A percentile compares a stretch with the other conserved stretches of the same genome.
These are phyloP conservation scores for Deladenus siricidicola DNA, from an alignment of 2,888 invertebrate species.

Conservation along the genomic window DNA sequence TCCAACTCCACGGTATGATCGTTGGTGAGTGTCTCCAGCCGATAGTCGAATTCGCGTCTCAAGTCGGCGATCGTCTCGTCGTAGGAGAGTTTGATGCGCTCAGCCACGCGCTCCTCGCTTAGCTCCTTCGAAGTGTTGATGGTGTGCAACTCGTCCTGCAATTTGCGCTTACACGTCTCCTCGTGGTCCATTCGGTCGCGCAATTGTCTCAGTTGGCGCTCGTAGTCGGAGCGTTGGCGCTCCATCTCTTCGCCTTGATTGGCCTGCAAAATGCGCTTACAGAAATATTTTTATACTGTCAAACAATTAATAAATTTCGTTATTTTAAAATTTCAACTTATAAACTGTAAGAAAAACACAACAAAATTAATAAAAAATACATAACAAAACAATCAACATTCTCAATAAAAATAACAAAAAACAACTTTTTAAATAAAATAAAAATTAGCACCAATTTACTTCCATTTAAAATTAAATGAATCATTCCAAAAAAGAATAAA, in stretches of 20 bases:
- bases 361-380: too few relatives aligned
- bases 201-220: conserved; percentile 37
- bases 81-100: conserved; percentile 35
- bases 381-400: too few relatives aligned
- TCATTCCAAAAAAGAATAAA: too few relatives aligned
- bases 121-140: conserved; percentile 4
- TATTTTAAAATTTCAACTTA: too few relatives aligned
- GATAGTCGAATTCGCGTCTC: conserved; percentile 33
- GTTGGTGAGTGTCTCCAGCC: conserved; percentile 31
- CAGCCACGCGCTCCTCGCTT: conserved; percentile 32
- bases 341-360: too few relatives aligned
- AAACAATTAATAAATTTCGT: too few relatives aligned
- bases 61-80: conserved; percentile 40
- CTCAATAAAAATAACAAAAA: too few relatives aligned
- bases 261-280: conserved; percentile 18
- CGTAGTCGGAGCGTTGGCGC: conserved; percentile 36
- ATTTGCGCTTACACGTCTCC: conserved; percentile 30
- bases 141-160: conserved; percentile 40
- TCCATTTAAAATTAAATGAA: too few relatives aligned
- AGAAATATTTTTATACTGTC: too few relatives aligned
- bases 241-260: conserved; percentile 38
- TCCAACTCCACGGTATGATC: conserved; percentile 44
- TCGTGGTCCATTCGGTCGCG: conserved; percentile 39
- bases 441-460: too few relatives aligned
- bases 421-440: background rate